phyloP scores from a whole-genome alignment of 2,797 vertebrate species.

The Muscicapa striata region DNA sequence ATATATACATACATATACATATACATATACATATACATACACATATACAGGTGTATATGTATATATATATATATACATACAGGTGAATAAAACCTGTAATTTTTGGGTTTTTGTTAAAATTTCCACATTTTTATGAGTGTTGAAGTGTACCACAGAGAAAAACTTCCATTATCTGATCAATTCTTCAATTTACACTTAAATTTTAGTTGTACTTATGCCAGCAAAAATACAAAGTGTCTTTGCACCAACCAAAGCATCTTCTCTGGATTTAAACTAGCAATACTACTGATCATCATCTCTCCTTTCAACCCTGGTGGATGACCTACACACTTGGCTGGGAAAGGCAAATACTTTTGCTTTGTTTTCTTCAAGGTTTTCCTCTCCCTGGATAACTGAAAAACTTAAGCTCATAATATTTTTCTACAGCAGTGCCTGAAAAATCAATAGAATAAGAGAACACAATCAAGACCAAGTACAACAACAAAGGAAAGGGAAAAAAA shows the following conservation, averaged over 20 bases:
- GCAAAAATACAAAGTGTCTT: background rate
- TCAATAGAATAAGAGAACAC: slow-evolving; percentile 34
- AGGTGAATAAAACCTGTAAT: background rate
- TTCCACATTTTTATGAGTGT: background rate
- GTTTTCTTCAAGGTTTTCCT: background rate
- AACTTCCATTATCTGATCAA: background rate
- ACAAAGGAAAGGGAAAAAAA: background rate
- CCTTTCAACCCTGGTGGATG: background rate
- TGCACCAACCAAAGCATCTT: background rate
- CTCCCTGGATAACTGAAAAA: background rate
- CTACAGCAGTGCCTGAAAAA: slow-evolving; percentile 29
- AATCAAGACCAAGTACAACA: slow-evolving; percentile 9
- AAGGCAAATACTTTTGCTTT: slow-evolving; percentile 8
- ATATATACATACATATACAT: fast-evolving
- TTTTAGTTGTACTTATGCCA: background rate
- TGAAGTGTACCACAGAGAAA: background rate
- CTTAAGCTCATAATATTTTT: slow-evolving; percentile 30
- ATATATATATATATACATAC: background rate
- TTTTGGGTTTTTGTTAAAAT: slow-evolving; percentile 16
- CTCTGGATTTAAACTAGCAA: background rate
- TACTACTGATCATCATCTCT: background rate
- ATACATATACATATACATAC: background rate
- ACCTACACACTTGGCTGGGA: background rate
- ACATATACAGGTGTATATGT: background rate
- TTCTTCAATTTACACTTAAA: background rate